Evolutionary conservation across 2,797 vertebrate genomes (phyloP), one percentile per base, ranked within the genome.

Genomic region (Chaenodraco wilsoni): DNA sequence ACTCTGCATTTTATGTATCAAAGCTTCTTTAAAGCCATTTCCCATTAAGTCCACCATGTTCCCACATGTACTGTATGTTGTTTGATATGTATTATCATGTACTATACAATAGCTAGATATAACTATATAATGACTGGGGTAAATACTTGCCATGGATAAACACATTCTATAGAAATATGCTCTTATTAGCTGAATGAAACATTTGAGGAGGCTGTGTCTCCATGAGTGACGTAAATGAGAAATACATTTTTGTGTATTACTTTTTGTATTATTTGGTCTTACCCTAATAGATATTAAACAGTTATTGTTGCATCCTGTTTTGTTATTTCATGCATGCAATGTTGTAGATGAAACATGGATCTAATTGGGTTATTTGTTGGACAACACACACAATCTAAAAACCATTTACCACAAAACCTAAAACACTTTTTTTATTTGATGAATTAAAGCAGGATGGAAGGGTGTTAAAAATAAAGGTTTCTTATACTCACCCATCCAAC

Each of bases 191-290:
- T 65, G 71, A 84, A 75, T 82, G 52, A 67, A 62, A 41, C 3
- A 50, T 84, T 75, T 67, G 74, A 86, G 85, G 85, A 83, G 86
- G 72, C 81, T 57, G 78, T 82, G 82, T 87, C 90, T 91, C 89
- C 77, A 73, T 41, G 69, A 83, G 75, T 81, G 82, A 85, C 55
- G 77, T 86, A 44, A 81, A 85, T 67, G 74, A 89, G 68, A 65
- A 91, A 88, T 83, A 88, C 81, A 81, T 87, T 92, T 93, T 91
- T 93, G 87, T 94, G 84, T 89, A 91, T 93, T 94, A 92, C 88
- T 94, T 94, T 37, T 94, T 94, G 84, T 93, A 94, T 93, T 86
- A 91, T 93, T 93, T 93, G 85, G 84, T 93, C 87, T 91, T 87
- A 89, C 79, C 87, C 90, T 89, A 57, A 90, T 92, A 87, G 81